phyloP scores from a whole-genome alignment of 2,888 invertebrate genomes.

The Orthosia gracilis region DNA sequence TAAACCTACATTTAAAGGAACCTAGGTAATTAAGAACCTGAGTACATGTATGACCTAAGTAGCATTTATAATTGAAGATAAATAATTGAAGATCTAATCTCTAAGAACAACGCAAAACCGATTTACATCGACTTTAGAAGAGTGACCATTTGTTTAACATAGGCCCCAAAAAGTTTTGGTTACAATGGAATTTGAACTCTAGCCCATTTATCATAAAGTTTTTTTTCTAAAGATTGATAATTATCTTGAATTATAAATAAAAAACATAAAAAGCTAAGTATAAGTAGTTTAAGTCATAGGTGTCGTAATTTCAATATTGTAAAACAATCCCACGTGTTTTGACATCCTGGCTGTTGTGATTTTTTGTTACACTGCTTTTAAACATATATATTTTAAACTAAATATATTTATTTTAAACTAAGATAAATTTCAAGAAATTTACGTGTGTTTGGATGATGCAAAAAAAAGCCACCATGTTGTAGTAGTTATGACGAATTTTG shows the following conservation, averaged over 20 bases:
- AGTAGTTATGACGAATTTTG: background rate
- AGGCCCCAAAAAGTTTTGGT: too few species aligned
- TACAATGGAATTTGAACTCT: too few species aligned
- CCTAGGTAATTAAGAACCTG: background rate
- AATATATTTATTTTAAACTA: background rate
- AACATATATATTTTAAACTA: background rate
- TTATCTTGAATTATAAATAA: too few species aligned
- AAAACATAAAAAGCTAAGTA: too few species aligned
- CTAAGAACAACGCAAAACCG: too few species aligned
- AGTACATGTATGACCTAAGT: too few species aligned
- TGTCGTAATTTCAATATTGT: background rate
- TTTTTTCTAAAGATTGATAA: too few species aligned
- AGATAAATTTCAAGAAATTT: background rate
- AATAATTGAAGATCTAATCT: too few species aligned
- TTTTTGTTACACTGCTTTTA: background rate
- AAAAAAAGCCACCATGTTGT: background rate
- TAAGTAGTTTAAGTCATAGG: background rate
- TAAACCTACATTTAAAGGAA: conserved; percentile 44
- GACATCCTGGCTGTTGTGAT: background rate
- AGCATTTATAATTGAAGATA: too few species aligned
- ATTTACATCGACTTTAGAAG: too few species aligned
- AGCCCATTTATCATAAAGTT: too few species aligned
- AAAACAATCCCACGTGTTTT: background rate
- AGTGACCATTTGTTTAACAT: too few species aligned
- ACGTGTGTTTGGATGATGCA: background rate